A percentile compares a stretch with the other conserved stretches of the same genome.
phyloP scores from a whole-genome alignment of 2,797 vertebrate genomes.

The Pangasius djambal region DNA sequence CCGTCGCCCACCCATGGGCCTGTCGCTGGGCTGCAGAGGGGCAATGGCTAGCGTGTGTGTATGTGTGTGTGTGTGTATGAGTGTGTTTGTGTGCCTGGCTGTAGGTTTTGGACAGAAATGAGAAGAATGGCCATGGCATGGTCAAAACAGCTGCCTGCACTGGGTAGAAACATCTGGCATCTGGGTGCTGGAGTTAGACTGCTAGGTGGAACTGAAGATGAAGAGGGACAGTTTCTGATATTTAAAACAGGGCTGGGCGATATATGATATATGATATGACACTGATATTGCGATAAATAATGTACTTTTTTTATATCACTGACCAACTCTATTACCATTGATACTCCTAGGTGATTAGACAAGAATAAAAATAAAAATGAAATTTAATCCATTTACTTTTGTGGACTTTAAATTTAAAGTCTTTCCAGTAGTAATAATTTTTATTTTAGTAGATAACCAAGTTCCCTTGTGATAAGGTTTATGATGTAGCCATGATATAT shows the following conservation, averaged over 20 bases:
- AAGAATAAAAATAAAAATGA: neutral
- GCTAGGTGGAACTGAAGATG: conserved; percentile 54
- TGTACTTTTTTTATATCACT: conserved; percentile 2
- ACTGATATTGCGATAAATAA: conserved; percentile 1
- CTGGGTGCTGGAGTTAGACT: conserved; percentile 67
- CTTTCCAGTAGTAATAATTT: neutral
- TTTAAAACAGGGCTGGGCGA: neutral
- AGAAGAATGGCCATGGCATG: conserved; percentile 59
- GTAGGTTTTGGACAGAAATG: conserved; percentile 56
- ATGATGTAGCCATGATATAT: neutral
- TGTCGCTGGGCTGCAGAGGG: conserved; percentile 57
- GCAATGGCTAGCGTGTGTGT: conserved; percentile 51
- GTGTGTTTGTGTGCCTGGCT: conserved; percentile 46
- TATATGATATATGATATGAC: neutral
- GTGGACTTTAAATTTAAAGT: neutral
- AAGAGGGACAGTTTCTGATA: neutral
- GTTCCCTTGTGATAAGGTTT: neutral
- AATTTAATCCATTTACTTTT: neutral
- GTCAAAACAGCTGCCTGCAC: conserved; percentile 63
- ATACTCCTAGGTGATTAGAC: neutral
- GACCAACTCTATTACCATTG: neutral
- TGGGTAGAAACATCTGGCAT: conserved; percentile 51
- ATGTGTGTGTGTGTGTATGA: conserved; percentile 14
- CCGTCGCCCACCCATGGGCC: conserved; percentile 1
- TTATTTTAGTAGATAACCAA: neutral